Evolutionary conservation across 1,140 invertebrate genomes (phyloP).

Genomic region (Bombyx mori): DNA sequence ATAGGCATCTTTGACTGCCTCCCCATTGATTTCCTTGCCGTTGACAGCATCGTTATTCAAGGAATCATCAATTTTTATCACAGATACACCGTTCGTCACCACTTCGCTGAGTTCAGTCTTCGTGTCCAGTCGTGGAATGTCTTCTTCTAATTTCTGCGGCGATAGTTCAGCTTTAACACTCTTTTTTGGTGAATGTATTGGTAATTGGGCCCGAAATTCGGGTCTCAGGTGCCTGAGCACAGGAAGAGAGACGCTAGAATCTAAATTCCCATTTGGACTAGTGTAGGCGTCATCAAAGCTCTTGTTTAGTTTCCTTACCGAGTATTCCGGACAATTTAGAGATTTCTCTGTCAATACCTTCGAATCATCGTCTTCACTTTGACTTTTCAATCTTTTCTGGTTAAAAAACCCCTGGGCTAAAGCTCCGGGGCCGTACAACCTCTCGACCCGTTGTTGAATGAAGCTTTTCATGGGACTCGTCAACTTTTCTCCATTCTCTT

Average conservation of each 20-base stretch:
- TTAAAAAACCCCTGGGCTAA: constrained; percentile 87
- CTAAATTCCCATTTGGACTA: constrained; percentile 45
- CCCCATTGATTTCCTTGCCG: constrained; percentile 30
- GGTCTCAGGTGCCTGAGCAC: constrained; percentile 85
- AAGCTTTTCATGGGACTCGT: constrained; percentile 81
- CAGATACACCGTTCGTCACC: constrained; percentile 54
- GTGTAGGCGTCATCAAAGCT: constrained; percentile 44
- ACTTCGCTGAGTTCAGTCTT: constrained; percentile 46
- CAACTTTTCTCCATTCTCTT: constrained; percentile 62
- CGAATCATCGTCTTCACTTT: constrained; percentile 51
- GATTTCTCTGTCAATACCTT: constrained; percentile 59
- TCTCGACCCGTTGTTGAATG: constrained; percentile 89
- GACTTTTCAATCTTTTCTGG: constrained; percentile 70
- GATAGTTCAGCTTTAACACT: constrained; percentile 45
- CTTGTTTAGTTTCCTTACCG: constrained; percentile 30
- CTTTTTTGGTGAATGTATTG: constrained; percentile 76
- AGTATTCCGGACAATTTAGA: constrained; percentile 47
- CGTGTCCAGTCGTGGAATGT: constrained; percentile 36
- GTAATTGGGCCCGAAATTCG: constrained; percentile 87
- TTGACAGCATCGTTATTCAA: constrained; percentile 30
- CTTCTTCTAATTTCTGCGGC: constrained; percentile 39
- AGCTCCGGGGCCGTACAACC: constrained; percentile 88
- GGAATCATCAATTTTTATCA: constrained; percentile 54
- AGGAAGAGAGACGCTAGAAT: constrained; percentile 71
- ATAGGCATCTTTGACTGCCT: constrained; percentile 76